Evolutionary conservation across 2,113 vertebrate genomes (phyloP), one percentile per base, ranked within the genome.

Genomic region (Motacilla alba): DNA sequence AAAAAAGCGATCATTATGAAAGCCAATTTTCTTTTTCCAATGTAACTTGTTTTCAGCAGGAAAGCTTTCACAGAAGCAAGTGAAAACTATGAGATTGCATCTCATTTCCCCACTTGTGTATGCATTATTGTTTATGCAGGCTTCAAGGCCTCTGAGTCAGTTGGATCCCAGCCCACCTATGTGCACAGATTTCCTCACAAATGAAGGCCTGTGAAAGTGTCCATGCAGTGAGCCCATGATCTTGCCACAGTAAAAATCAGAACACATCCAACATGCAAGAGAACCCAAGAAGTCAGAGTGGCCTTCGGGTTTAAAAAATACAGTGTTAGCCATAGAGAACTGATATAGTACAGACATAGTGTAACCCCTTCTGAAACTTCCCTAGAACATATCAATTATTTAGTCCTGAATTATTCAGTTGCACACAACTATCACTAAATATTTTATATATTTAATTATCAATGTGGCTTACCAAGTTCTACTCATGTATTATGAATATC

Each of bases 361-460:
- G 18, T 83, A 91, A 78, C 35, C 18, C 26, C 13, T 85, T 41
- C 53, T 43, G 55, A n/a, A 88, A 67, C 15, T 59, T 77, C 16
- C 58, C 89, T 7, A n/a, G 52, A 89, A 52, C 10, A 58, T 39
- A 79, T n/a, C 53, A 93, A 78, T 89, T 79, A 89, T 76, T 95
- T 76, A 74, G 15, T 75, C 26, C 26, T 84, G 73, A 94, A 93
- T 79, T 75, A 93, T 93, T 87, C 14, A 89, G 6, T 62, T 1
- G 1, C 60, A 89, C 21, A 64, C 41, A 87, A 46, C 31, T 87
- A 76, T 75, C 49, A 73, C 74, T 91, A 83, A 95, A 93, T 89
- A 90, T 95, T 90, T 96, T 23, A 91, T 93, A 66, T 39, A 76
- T 82, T 94, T 41, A 76, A 5, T 76, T 67, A 73, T 53, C 10